Base-by-base conservation (phyloP, 2,888 invertebrate species). In the Lasioglossum oenotherae region DNA sequence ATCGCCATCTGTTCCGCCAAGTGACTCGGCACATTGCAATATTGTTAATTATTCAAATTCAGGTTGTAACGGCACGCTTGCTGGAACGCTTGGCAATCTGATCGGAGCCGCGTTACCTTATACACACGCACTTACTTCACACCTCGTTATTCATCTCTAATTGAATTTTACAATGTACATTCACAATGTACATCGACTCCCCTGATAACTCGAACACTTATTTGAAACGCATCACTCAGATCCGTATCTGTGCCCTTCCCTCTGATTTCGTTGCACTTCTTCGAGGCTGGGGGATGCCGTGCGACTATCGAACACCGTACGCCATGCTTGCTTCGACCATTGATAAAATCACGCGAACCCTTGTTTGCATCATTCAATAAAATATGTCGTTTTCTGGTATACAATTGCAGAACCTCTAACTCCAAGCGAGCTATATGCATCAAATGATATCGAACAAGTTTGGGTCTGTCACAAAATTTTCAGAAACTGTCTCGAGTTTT, bases 1-100 rank as follows among this genome's bases (percentile, higher is more conserved):
- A 89, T 89, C 87, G 89, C 90, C 90, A 90, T 87, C 90, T 90
- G 90, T 86, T 90, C 88, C 85, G 72, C 85, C 86, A 81, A 86
- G 86, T 86, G 88, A 87, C 90, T 88, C 71, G 82, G 81, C 87
- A 81, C 81, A 81, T 82, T 81, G 86, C 87, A 90, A 87, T 84
- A 86, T 87, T 87, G 85, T 87, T 89, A 86, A 88, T 85, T 89
- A 88, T 86, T 80, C 81, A 81, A 86, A 86, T 86, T 84, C 83
- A 69, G 80, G 57, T 41, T 78, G 74, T 74, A 89, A 83, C 82
- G 84, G 73, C 35, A 77, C 74, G 78, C 76, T 53, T 27, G 76
- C 53, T 49, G 60, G 78, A 89, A 74, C 71, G 81, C 73, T 78
- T 71, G 76, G 80, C 84, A 85, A 80, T 83, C 84, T 84, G 83